Base-by-base conservation (phyloP, 1,140 invertebrate genomes). In the Tetramorium simillimum region DNA sequence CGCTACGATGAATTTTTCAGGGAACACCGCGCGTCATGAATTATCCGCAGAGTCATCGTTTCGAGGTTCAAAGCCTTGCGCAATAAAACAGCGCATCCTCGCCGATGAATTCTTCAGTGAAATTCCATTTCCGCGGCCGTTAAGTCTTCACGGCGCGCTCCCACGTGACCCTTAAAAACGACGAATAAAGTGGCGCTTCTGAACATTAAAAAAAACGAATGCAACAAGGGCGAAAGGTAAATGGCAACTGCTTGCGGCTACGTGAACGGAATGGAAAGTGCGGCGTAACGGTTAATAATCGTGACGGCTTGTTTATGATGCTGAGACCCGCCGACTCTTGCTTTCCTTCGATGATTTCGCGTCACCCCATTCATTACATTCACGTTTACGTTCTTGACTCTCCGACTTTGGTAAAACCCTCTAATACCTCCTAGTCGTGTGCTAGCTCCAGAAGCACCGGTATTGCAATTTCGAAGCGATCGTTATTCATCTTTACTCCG, bases 41-140 rank as follows among this genome's bases (percentile, higher is more conserved):
- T 84, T 84, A 84, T 84, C 51, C 65, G 46, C 37, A 77, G 53
- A 72, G 77, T 56, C 37, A 82, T 56, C 85, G 84, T 86, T 80
- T n/a, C 62, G 69, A 72, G 73, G 60, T 88, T 86, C 87, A 60
- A 89, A 53, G 84, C 58, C 63, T 51, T 67, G 60, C 40, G 84
- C 72, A 60, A 53, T 90, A 90, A 89, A 90, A 87, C 73, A 56
- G 51, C 70, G 77, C 85, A 63, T 73, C 67, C 28, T n/a, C 82
- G 18, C 46, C 78, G 56, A 90, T 91, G 89, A 91, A 91, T 91
- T 91, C 84, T 91, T 91, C 78, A 90, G 53, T 77, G 78, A 77
- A 76, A 72, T 86, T 78, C 77, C 84, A 67, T 91, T 86, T 73
- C 88, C 77, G 73, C 78, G 65, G 56, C 46, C 84, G 89, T 91